Percentiles rank a stretch among this genome's conserved stretches.
Evolutionary conservation across 1,140 invertebrate species (phyloP).

Genomic region (Drosophila equinoxialis): DNA sequence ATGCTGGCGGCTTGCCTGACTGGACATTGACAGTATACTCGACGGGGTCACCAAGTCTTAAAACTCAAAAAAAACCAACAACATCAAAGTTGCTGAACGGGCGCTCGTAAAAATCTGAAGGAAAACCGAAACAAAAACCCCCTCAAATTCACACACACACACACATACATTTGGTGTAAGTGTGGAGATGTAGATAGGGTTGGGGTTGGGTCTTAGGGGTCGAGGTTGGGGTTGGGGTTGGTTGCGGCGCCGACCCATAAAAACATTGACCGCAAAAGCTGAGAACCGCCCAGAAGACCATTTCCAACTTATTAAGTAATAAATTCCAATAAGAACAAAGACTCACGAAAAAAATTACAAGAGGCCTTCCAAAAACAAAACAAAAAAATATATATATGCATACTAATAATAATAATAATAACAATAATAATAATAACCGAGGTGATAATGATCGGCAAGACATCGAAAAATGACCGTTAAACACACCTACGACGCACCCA

Average conservation of each 20-base stretch:
- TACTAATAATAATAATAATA: conserved; percentile 42
- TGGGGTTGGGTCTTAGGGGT: not conserved
- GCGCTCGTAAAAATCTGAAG: conserved; percentile 68
- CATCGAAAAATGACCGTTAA: conserved; percentile 80
- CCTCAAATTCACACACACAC: not conserved
- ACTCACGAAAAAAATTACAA: conserved; percentile 41
- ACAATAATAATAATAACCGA: conserved; percentile 62
- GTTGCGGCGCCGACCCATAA: not conserved
- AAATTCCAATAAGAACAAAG: conserved; percentile 78
- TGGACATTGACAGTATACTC: conserved; percentile 9
- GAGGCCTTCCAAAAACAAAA: not conserved
- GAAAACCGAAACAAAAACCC: not conserved
- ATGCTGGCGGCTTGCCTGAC: not conserved
- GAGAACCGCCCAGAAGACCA: conserved; percentile 45
- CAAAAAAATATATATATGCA: conserved; percentile 51
- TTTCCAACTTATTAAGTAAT: conserved; percentile 78
- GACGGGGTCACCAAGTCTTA: conserved; percentile 33
- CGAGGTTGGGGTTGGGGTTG: not conserved
- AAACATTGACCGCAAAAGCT: conserved; percentile 10
- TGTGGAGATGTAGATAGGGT: not conserved
- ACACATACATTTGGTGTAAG: not conserved
- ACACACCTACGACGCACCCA: conserved; percentile 69
- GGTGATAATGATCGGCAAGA: conserved; percentile 77
- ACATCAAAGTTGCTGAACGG: conserved; percentile 63
- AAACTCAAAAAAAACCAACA: conserved; percentile 37